Percentiles rank a stretch among this genome's conserved stretches.
Conservation (phyloP, 1,140 invertebrate genomes). For the Bombyx mandarina region DNA sequence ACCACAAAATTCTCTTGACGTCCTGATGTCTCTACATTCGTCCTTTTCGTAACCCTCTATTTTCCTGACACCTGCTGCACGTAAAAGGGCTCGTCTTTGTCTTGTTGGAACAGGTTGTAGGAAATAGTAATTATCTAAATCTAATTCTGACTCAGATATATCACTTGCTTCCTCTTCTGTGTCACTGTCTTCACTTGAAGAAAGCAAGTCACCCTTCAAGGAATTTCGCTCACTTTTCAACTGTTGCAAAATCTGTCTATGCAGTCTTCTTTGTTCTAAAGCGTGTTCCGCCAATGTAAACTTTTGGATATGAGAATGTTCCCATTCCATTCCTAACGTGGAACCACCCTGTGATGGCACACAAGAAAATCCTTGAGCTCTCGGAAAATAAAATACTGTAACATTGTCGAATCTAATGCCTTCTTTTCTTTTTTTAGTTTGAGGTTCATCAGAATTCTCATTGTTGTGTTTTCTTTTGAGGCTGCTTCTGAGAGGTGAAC, state of each 20-base stretch:
- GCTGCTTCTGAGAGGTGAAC: constrained; percentile 44
- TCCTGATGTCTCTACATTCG: constrained; percentile 92
- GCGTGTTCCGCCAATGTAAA: constrained; percentile 85
- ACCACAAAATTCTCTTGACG: constrained; percentile 94
- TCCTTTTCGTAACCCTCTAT: constrained; percentile 96
- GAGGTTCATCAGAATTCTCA: constrained; percentile 28
- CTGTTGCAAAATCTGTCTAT: constrained; percentile 86
- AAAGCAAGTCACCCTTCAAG: constrained; percentile 63
- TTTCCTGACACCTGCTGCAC: constrained; percentile 92
- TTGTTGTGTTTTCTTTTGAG: constrained; percentile 55
- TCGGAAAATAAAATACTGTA: constrained; percentile 95
- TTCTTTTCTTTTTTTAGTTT: constrained; percentile 77
- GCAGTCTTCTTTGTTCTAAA: constrained; percentile 86
- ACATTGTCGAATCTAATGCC: constrained; percentile 92
- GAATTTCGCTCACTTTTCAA: constrained; percentile 78
- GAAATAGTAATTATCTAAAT: constrained; percentile 94
- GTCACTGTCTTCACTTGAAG: constrained; percentile 83
- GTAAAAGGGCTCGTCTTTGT: constrained; percentile 87
- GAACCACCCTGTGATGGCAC: constrained; percentile 97
- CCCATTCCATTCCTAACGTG: constrained; percentile 94
- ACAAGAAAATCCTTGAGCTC: constrained; percentile 97
- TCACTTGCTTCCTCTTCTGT: constrained; percentile 87
- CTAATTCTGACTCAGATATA: constrained; percentile 86
- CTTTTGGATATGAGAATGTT: constrained; percentile 84
- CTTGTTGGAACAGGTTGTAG: constrained; percentile 93